Evolutionary conservation across 2,113 vertebrate species (phyloP), one percentile per base, ranked within the genome.

Genomic region (Carettochelys insculpta): DNA sequence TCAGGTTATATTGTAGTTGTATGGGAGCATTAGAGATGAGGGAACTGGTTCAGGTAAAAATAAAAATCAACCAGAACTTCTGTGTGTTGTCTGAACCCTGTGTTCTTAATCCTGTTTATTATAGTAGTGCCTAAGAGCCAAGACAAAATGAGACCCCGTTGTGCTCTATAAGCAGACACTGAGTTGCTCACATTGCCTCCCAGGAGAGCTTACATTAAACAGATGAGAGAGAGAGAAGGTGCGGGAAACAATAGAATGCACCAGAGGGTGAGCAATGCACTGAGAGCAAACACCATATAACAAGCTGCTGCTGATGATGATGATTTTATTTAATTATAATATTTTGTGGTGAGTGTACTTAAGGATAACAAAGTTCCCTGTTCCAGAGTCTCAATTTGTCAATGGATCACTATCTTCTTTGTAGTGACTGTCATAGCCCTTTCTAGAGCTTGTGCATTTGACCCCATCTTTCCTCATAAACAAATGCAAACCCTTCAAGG

Each of bases 381-480:
- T 82, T 84, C 71, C 8, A 29, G 48, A 3, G 0, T 1, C 14
- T 1, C 4, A 51, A 0, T 85, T 11, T 73, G 87, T 17, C 0
- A 58, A 6, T 53, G 43, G 8, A 3, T 45, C 48, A 79, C 38
- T 9, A 41, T 93, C 12, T 88, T 85, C 24, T 83, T 56, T 95
- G 83, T 38, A 92, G 38, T 61, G 41, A 20, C 71, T 91, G 25
- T 92, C 34, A 79, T 53, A 31, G 5, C 13, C 1, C 3, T 91
- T 96, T 53, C 79, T 51, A 83, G 47, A 81, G 50, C 52, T 34
- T 88, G 25, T n/a, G 58, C 81, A 45, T 80, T 80, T 87, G 17
- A 29, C 68, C 22, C 68, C 56, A 24, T 5, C 10, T 71, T 43
- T 34, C 65, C 88, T 76, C 79, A 92, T 77, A 85, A 83, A 79